Conservation (phyloP, 1,140 invertebrate genomes). For the Heliconius hermathena region DNA sequence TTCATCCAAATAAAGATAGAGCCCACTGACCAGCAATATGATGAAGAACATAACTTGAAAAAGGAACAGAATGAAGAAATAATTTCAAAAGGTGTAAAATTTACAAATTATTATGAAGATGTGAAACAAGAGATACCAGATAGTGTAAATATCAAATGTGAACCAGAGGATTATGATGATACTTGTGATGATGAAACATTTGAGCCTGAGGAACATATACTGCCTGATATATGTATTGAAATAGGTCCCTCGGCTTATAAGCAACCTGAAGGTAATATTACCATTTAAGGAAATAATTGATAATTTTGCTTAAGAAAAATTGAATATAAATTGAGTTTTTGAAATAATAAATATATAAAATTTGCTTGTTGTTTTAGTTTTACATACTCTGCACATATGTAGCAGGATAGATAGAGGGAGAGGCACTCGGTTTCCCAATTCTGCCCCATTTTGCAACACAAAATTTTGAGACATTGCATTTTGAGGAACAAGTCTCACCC, state of each 20-base stretch:
- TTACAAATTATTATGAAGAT: constrained; percentile 19
- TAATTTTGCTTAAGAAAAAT: not conserved
- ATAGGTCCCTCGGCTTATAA: not conserved
- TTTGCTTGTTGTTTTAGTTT: no score
- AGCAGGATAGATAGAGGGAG: no score
- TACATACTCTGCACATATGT: no score
- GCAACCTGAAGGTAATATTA: not conserved
- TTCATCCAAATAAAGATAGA: constrained; percentile 31
- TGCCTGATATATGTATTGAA: constrained; percentile 11
- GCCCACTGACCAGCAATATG: constrained; percentile 4
- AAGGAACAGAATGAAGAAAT: constrained; percentile 12
- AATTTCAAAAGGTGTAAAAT: not conserved
- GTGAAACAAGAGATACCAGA: constrained; percentile 28
- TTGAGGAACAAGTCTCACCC: no score
- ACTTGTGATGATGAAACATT: not conserved
- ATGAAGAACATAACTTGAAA: constrained; percentile 20
- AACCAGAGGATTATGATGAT: constrained; percentile 21
- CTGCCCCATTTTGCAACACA: no score
- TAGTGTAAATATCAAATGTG: constrained; percentile 18
- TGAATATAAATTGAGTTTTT: not conserved
- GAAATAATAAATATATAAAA: no score
- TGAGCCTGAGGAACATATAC: not conserved
- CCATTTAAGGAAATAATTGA: not conserved
- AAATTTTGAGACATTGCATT: no score
- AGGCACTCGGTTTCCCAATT: no score